These are phyloP conservation scores for Zenarchopterus dispar DNA, from an alignment of 2,797 vertebrate genomes.

Conservation along the genomic window DNA sequence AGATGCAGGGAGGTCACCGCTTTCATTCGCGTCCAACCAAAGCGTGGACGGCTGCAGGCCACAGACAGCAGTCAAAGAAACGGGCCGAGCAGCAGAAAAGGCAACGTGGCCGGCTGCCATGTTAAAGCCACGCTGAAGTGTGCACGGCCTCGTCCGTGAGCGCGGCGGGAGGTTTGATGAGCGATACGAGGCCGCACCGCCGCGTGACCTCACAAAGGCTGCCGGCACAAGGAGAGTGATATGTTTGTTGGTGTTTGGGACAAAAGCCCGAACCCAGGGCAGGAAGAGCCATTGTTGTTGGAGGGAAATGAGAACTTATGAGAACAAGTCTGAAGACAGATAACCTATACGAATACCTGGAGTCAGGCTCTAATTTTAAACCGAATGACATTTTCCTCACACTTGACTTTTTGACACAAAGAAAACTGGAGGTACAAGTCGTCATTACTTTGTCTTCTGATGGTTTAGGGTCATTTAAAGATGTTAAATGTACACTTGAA, in stretches of 20 bases:
- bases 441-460: no score
- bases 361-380: constrained; percentile 60
- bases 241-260: constrained; percentile 16
- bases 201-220: constrained; percentile 65
- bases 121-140: constrained; percentile 55
- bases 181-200: constrained; percentile 5
- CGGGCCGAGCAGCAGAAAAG: constrained; percentile 47
- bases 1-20: constrained; percentile 53
- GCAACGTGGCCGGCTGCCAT: constrained; percentile 47
- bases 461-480: no score
- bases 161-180: constrained; percentile 43
- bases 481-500: no score
- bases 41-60: constrained; percentile 66
- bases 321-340: constrained; percentile 54
- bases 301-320: constrained; percentile 66
- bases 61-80: constrained; percentile 62
- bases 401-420: constrained; percentile 28
- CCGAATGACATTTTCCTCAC: constrained; percentile 27
- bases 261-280: constrained; percentile 42
- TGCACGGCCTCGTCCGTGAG: constrained; percentile 56
- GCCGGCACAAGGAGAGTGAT: constrained; percentile 46
- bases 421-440: constrained; percentile 4
- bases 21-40: constrained; percentile 75
- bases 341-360: constrained; percentile 57
- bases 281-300: constrained; percentile 78